A percentile compares a stretch with the other conserved stretches of the same genome.
Evolutionary conservation across 2,888 invertebrate species (phyloP).

Genomic region (Himalopsyche tibetana): DNA sequence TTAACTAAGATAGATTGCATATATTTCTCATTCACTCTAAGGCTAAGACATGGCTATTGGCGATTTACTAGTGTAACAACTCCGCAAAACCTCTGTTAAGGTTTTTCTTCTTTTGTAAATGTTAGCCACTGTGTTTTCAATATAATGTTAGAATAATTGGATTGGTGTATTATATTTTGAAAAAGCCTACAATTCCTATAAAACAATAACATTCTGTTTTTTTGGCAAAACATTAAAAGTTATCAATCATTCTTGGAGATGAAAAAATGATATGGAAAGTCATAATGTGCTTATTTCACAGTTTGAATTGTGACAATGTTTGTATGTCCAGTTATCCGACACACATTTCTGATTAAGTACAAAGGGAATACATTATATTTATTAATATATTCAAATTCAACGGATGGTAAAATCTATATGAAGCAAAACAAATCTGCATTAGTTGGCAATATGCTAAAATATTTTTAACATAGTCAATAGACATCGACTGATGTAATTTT

Average conservation of each 20-base stretch:
- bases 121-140: conserved; percentile 18
- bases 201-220: conserved; percentile 46
- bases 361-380: neutral
- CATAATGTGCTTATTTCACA: neutral
- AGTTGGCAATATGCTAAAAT: conserved; percentile 32
- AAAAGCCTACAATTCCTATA: conserved; percentile 32
- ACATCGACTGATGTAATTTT: conserved; percentile 31
- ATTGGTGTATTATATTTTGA: conserved; percentile 38
- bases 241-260: conserved; percentile 15
- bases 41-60: neutral
- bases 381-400: conserved; percentile 25
- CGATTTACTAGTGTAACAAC: neutral
- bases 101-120: neutral
- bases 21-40: conserved; percentile 30
- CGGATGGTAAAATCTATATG: conserved; percentile 21
- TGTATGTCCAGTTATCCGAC: conserved; percentile 33
- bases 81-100: neutral
- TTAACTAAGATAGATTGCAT: conserved; percentile 15
- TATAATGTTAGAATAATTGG: conserved; percentile 20
- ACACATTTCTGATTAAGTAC: conserved; percentile 39
- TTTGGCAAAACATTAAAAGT: conserved; percentile 30
- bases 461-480: conserved; percentile 41
- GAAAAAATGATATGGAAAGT: neutral
- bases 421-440: conserved; percentile 32
- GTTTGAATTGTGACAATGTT: conserved; percentile 9